Base-by-base conservation (phyloP, 2,888 invertebrate species). In the Actias luna region DNA sequence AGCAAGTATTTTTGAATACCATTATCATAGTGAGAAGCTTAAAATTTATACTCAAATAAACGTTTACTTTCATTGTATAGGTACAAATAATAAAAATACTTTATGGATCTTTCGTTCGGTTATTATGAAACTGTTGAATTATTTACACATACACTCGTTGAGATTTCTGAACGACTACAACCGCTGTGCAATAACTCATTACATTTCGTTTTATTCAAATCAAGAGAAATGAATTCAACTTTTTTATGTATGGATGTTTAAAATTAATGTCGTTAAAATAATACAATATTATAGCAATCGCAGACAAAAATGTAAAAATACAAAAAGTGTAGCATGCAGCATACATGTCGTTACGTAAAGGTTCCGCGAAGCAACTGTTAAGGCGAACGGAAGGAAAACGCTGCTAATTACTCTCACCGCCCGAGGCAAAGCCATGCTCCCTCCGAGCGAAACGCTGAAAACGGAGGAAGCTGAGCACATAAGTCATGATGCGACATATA, bases 401-500 rank as follows among this genome's bases (percentile, higher is more conserved):
- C 73, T 76, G 87, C 90, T 91, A 91, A 91, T 91, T 91, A 90
- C 89, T 82, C 77, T 80, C 80, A 78, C 79, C 80, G 87, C 87
- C 83, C 76, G 79, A 76, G 82, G 84, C 85, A 69, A 77, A 82
- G 76, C 74, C 79, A 73, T 67, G 72, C 74, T 74, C 72, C 76
- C 75, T 72, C 68, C 68, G 65, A 67, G 65, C 69, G 67, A 69
- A 71, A 72, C 68, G 67, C 68, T 78, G 76, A 76, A 79, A 76
- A 76, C 71, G 74, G 62, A 75, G 77, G 79, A 78, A 79, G 71
- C 75, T 72, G 68, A 72, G 64, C 69, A 71, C 67, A 63, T 67
- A 69, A 62, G 58, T 62, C 61, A 62, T 58, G 57, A 57, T 62
- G 42, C 61, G 58, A 42, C 55, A 16, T 55, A 42, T 39, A 62